Percentiles rank a stretch among this genome's conserved stretches.
These are phyloP conservation scores for Yponomeuta plumbellus DNA, from an alignment of 2,888 invertebrate genomes.

Conservation along the genomic window DNA sequence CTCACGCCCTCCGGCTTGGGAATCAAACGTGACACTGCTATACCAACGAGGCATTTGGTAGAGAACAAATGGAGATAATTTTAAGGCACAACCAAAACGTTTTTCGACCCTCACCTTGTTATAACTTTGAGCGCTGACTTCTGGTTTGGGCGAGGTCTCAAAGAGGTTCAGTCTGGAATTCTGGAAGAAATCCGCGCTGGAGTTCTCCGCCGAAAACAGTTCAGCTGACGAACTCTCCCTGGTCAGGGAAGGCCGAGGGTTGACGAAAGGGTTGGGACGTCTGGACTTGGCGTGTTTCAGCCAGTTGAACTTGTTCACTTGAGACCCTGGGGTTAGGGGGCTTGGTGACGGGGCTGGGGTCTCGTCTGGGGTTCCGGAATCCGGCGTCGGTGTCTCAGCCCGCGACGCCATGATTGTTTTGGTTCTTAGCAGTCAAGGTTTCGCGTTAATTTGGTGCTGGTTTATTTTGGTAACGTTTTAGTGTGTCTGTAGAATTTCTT, in stretches of 20 bases:
- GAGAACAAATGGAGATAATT: too few species aligned
- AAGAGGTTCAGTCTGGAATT: slow-evolving; percentile 64
- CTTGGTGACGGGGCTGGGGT: slow-evolving; percentile 47
- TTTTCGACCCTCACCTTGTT: slow-evolving; percentile 57
- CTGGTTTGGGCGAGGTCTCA: slow-evolving; percentile 62
- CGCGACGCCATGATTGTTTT: slow-evolving; percentile 13
- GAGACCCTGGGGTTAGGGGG: not conserved
- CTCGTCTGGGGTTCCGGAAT: slow-evolving; percentile 41
- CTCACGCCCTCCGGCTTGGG: too few species aligned
- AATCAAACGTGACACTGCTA: too few species aligned
- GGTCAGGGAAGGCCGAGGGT: slow-evolving; percentile 52
- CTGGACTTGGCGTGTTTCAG: slow-evolving; percentile 45
- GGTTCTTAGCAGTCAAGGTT: not conserved
- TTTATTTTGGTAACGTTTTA: not conserved
- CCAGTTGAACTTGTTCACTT: slow-evolving; percentile 57
- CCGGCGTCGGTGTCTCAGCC: slow-evolving; percentile 35
- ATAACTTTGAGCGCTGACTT: slow-evolving; percentile 39
- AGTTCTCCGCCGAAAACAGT: slow-evolving; percentile 58
- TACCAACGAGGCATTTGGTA: too few species aligned
- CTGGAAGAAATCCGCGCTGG: slow-evolving; percentile 63
- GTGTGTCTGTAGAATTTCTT: not conserved
- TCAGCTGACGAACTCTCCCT: slow-evolving; percentile 63
- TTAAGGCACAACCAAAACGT: too few species aligned
- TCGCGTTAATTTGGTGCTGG: not conserved
- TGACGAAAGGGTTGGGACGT: slow-evolving; percentile 58